Conservation (phyloP, 1,140 invertebrate genomes). For the Achroia grisella region DNA sequence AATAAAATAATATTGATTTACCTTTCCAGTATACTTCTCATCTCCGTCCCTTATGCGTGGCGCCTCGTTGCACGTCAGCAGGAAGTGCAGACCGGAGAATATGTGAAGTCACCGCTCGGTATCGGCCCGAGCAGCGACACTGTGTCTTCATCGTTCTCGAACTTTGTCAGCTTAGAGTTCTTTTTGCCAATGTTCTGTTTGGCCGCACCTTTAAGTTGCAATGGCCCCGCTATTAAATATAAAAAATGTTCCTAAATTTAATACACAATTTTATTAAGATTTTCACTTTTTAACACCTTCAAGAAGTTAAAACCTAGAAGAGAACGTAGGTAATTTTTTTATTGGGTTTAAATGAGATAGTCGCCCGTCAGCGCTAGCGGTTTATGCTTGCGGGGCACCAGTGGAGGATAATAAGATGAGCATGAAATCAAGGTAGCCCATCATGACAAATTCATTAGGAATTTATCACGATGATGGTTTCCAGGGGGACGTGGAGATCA, state of each 20-base stretch:
- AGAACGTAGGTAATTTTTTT: too few relatives aligned
- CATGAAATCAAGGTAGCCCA: too few relatives aligned
- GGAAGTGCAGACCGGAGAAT: slow-evolving; percentile 73
- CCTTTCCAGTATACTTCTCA: background rate
- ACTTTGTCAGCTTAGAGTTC: slow-evolving; percentile 65
- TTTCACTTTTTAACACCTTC: too few relatives aligned
- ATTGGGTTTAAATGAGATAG: too few relatives aligned
- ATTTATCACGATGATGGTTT: too few relatives aligned
- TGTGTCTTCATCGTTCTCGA: slow-evolving; percentile 62
- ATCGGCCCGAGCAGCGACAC: slow-evolving; percentile 72
- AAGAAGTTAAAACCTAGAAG: too few relatives aligned
- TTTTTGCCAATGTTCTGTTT: slow-evolving; percentile 67
- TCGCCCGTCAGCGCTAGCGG: too few relatives aligned
- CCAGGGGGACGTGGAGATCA: too few relatives aligned
- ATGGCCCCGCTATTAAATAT: slow-evolving; percentile 42
- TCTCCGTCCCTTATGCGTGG: slow-evolving; percentile 10
- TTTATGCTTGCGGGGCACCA: too few relatives aligned
- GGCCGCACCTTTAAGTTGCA: slow-evolving; percentile 61
- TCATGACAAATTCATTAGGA: too few relatives aligned
- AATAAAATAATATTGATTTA: slow-evolving; percentile 1
- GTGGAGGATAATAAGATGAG: too few relatives aligned
- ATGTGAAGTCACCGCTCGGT: slow-evolving; percentile 60
- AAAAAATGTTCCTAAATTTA: background rate
- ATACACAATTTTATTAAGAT: background rate
- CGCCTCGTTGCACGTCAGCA: slow-evolving; percentile 72